Base-by-base conservation (phyloP, 2,797 vertebrate species). In the Enteromius mattozi region DNA sequence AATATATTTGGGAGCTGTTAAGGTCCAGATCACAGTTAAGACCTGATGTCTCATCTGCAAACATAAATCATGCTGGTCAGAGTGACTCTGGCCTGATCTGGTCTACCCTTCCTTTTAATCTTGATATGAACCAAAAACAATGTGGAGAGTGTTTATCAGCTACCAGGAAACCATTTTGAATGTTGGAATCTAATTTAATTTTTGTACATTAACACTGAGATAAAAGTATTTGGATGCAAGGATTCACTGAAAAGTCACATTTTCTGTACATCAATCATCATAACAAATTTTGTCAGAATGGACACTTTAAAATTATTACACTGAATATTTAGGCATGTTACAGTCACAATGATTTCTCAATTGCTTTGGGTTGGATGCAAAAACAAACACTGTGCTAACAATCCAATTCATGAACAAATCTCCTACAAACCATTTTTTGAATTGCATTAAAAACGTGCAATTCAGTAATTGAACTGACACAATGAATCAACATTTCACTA, bases 241-340 rank as follows among this genome's bases (percentile, higher is more conserved):
- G 71, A 35, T 35, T 35, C 33, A 75, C 0, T 21, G 17, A 54
- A 51, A 21, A 7, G 4, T 51, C 0, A 0, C 3, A 33, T 51
- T 3, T 33, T 33, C 16, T 33, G 27, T 27, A 49, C 1, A 74
- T 54, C 30, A 51, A 10, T 4, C 4, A 72, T 30, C 27, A 51
- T 21, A 33, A 30, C 3, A 12, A 19, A 1, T 49, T 6, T 33
- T 74, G 4, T 3, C 24, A 21, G 27, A 74, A 74, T 21, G 17
- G 4, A 49, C 2, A 30, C 16, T 30, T 63, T 27, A 0, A 27
- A 14, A 61, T 61, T 0, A 3, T 19, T 1, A 0, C 19, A 49
- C 19, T 10, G 24, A 74, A 72, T 30, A 24, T 24, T 70, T 47
- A 24, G 14, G 3, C 40, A 27, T 17, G 2, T 30, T 45, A 30